Conservation (phyloP, 2,113 vertebrate genomes). For the Xyliphius kryptos region DNA sequence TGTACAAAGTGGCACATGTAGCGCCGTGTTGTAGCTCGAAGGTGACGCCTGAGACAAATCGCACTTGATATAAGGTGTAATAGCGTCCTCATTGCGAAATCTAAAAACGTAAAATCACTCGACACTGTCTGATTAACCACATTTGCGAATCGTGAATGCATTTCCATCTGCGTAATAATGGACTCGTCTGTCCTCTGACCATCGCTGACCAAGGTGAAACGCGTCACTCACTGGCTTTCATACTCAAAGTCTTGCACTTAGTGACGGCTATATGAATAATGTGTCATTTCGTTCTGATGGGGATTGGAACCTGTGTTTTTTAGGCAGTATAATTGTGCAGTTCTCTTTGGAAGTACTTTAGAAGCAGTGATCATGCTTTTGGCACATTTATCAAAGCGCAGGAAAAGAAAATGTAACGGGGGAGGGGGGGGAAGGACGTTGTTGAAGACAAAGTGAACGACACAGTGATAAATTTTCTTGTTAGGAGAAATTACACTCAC, state of each 20-base stretch:
- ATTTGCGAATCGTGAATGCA: no score
- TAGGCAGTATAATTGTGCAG: constrained; percentile 67
- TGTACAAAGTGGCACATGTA: not conserved
- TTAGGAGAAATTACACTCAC: constrained; percentile 97
- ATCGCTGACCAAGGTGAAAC: constrained; percentile 22
- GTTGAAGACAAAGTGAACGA: constrained; percentile 80
- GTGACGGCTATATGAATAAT: constrained; percentile 48
- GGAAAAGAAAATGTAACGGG: constrained; percentile 58
- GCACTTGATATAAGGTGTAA: no score
- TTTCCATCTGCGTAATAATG: constrained; percentile 8
- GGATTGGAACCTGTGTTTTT: constrained; percentile 55
- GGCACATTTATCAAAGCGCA: constrained; percentile 83
- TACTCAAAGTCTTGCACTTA: constrained; percentile 41
- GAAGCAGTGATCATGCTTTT: constrained; percentile 70
- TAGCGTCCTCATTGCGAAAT: no score
- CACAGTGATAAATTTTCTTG: constrained; percentile 99
- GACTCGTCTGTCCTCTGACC: constrained; percentile 22
- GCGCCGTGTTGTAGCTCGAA: not conserved
- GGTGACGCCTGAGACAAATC: not conserved
- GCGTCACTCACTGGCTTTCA: constrained; percentile 15
- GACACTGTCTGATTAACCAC: no score
- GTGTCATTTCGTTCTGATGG: constrained; percentile 56
- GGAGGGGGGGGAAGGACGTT: constrained; percentile 23
- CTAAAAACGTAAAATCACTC: no score
- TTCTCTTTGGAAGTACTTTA: constrained; percentile 64